Base-by-base conservation (phyloP, 2,888 invertebrate species). In the Pristionchus mayeri region DNA sequence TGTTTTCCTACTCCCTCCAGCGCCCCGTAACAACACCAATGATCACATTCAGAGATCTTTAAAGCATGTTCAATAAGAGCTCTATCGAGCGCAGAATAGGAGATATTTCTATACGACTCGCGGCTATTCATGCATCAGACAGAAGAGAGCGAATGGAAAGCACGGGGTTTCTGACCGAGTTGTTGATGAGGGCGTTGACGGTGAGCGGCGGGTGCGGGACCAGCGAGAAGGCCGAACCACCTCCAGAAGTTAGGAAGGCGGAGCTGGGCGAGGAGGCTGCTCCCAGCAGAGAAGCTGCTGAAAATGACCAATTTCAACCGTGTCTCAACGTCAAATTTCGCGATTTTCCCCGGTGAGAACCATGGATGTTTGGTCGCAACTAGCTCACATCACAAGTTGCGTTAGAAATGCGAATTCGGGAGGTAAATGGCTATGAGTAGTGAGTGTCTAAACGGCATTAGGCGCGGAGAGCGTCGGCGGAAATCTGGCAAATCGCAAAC, bases 361-460 rank as follows among this genome's bases (percentile, higher is more conserved):
- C n/a, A n/a, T n/a, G n/a, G n/a, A n/a, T n/a, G n/a, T n/a, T n/a
- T n/a, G n/a, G n/a, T n/a, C n/a, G n/a, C n/a, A n/a, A 78, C 84
- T 84, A 85, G 67, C 83, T 24, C 37, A 85, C 37, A 52, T 50
- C 67, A 78, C 50, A 71, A 71, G 30, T 40, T 9, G 63, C 7
- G 57, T 40, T 48, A 60, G 63, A 60, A 81, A 85, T 67, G 37
- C 37, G 67, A 13, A 34, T 2, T 18, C 34, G 16, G 34, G 67
- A 37, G 11, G 37, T 37, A 30, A 63, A 21, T 57, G 57, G 57
- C 57, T 44, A 9, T 13, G 60, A 13, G 60, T 9, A 60, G 63
- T 63, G 63, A 60, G 34, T 63, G 63, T n/a, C 63, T 63, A 63
- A 63, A 63, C 63, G 63, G 63, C 63, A 63, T 63, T 63, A 63